phyloP scores from a whole-genome alignment of 2,113 vertebrate species.

The Amblyornis subalaris region DNA sequence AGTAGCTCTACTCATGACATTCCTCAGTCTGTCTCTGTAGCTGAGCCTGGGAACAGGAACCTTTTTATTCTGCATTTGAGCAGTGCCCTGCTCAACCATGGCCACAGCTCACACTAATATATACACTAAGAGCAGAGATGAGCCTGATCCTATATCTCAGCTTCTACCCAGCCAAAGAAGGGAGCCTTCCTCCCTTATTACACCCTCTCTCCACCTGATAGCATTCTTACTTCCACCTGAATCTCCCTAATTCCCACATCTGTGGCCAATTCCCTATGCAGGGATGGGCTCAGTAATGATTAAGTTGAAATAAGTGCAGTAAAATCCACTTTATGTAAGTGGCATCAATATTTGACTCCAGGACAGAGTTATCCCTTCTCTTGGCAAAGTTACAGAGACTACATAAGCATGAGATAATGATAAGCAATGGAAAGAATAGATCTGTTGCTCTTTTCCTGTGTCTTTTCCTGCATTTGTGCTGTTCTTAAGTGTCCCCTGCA shows the following conservation, averaged over 20 bases:
- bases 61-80: background rate
- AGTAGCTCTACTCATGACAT: background rate
- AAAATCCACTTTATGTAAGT: background rate
- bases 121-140: background rate
- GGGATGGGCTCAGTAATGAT: background rate
- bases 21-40: background rate
- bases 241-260: background rate
- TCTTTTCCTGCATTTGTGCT: background rate
- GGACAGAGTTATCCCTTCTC: background rate
- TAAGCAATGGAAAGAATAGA: background rate
- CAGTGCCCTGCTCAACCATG: background rate
- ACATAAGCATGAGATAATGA: background rate
- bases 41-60: background rate
- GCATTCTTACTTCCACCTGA: background rate
- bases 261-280: background rate
- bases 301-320: background rate
- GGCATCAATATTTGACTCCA: background rate
- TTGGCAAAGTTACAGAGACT: background rate
- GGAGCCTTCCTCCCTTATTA: background rate
- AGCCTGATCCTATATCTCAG: fast-evolving
- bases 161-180: background rate
- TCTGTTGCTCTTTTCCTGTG: background rate
- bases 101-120: background rate
- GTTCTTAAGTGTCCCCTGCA: background rate
- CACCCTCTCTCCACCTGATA: background rate